These are phyloP conservation scores for Apodemia zela DNA, from an alignment of 2,888 invertebrate species.

Conservation along the genomic window DNA sequence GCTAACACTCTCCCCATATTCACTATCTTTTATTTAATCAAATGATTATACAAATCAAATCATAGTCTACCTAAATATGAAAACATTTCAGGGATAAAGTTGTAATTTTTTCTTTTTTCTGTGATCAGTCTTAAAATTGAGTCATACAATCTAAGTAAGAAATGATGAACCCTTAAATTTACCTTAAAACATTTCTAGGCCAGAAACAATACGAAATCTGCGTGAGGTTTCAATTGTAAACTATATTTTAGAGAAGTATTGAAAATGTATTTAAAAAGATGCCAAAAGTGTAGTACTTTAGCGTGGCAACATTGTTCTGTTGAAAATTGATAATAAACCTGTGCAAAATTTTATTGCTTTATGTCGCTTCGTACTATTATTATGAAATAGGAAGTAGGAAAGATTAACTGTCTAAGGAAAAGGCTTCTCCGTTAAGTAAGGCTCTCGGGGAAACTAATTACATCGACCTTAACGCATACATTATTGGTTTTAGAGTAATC, in stretches of 20 bases:
- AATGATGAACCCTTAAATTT: constrained; percentile 69
- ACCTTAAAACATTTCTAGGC: constrained; percentile 69
- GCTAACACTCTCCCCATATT: constrained; percentile 55
- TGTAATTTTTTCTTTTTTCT: constrained; percentile 53
- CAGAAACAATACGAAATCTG: constrained; percentile 59
- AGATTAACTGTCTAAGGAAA: constrained; percentile 70
- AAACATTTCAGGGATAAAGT: constrained; percentile 49
- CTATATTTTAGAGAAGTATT: constrained; percentile 38
- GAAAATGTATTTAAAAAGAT: constrained; percentile 49
- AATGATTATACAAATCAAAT: constrained; percentile 44
- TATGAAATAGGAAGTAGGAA: constrained; percentile 41
- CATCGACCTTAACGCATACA: constrained; percentile 71
- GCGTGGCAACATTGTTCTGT: constrained; percentile 39
- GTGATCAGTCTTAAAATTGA: constrained; percentile 82
- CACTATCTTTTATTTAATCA: constrained; percentile 44
- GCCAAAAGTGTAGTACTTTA: constrained; percentile 44
- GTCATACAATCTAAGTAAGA: constrained; percentile 78
- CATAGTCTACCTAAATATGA: constrained; percentile 44
- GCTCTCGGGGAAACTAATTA: constrained; percentile 77
- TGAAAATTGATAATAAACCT: constrained; percentile 9
- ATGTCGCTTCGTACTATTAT: constrained; percentile 37
- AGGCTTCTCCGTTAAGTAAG: constrained; percentile 71
- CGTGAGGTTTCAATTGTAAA: constrained; percentile 39
- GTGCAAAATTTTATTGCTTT: constrained; percentile 2
- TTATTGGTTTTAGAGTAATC: constrained; percentile 78